Percentiles rank a stretch among this genome's conserved stretches.
Conservation (phyloP, 2,113 vertebrate species). For the Ramphastos sulfuratus region DNA sequence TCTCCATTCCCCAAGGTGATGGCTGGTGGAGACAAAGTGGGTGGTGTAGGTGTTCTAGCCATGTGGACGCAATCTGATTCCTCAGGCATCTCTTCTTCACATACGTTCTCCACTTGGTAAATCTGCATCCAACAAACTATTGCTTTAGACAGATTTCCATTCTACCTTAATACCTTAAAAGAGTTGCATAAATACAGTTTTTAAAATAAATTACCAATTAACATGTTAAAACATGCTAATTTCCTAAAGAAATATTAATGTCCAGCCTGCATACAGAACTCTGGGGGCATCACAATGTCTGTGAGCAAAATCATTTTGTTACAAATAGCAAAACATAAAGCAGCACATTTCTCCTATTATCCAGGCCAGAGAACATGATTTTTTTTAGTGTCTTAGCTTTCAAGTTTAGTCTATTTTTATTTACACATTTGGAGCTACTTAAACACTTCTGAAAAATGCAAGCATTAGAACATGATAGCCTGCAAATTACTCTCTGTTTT, state of each 20-base stretch:
- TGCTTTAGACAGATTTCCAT: conserved; percentile 64
- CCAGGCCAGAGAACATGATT: background rate
- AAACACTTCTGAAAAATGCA: background rate
- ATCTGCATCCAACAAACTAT: conserved; percentile 75
- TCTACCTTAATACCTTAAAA: conserved; percentile 46
- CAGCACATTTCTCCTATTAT: background rate
- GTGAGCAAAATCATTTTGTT: background rate
- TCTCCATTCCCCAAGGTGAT: conserved; percentile 78
- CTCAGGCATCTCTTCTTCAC: conserved; percentile 80
- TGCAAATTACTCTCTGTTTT: background rate
- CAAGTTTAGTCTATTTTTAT: background rate
- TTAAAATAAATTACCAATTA: conserved; percentile 17
- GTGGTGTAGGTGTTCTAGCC: conserved; percentile 75
- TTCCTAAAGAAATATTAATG: background rate
- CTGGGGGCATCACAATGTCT: background rate
- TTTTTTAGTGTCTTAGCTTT: background rate
- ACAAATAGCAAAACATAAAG: background rate
- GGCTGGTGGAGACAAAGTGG: conserved; percentile 76
- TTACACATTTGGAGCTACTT: background rate
- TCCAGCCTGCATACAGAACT: background rate
- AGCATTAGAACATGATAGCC: background rate
- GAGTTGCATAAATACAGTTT: conserved; percentile 43
- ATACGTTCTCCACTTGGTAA: conserved; percentile 83
- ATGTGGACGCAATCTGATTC: conserved; percentile 70
- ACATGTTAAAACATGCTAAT: background rate